These are phyloP conservation scores for Rhincodon typus DNA, from an alignment of 2,797 vertebrate genomes.

Conservation along the genomic window DNA sequence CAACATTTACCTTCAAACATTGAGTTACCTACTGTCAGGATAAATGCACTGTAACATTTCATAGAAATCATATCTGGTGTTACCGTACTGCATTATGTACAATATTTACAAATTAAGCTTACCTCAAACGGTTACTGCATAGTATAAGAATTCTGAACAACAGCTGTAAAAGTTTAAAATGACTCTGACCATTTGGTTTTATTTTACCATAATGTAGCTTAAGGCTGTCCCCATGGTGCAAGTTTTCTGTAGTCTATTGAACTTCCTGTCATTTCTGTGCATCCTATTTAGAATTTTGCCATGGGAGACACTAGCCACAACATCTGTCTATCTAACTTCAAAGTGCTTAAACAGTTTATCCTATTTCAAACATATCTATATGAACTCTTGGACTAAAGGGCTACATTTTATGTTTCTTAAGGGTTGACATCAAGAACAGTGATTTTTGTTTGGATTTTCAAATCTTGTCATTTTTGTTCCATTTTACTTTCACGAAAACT, in stretches of 20 bases:
- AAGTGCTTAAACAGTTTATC: slow-evolving; percentile 46
- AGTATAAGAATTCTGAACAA: slow-evolving; percentile 33
- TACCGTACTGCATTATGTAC: neutral
- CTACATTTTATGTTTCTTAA: slow-evolving; percentile 7
- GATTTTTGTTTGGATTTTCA: neutral
- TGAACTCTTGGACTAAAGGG: slow-evolving; percentile 9
- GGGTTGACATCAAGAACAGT: neutral
- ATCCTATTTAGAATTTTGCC: slow-evolving; percentile 52
- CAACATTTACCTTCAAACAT: neutral
- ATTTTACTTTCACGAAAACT: neutral
- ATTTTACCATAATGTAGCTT: slow-evolving; percentile 45
- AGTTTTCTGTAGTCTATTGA: slow-evolving; percentile 58
- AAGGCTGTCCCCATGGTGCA: slow-evolving; percentile 46
- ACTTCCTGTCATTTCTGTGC: slow-evolving; percentile 52
- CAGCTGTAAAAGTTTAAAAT: slow-evolving; percentile 38
- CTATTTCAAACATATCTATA: slow-evolving; percentile 36
- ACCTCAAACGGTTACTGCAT: slow-evolving; percentile 15
- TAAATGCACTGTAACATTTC: neutral
- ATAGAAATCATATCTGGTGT: neutral
- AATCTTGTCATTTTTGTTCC: neutral
- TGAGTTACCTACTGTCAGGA: neutral
- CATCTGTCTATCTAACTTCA: slow-evolving; percentile 64
- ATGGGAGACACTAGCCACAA: slow-evolving; percentile 52
- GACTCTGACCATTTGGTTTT: slow-evolving; percentile 34
- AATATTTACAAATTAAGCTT: neutral